Percentiles rank a stretch among this genome's conserved stretches.
Evolutionary conservation across 2,113 vertebrate genomes (phyloP).

Genomic region (Zapus hudsonius): DNA sequence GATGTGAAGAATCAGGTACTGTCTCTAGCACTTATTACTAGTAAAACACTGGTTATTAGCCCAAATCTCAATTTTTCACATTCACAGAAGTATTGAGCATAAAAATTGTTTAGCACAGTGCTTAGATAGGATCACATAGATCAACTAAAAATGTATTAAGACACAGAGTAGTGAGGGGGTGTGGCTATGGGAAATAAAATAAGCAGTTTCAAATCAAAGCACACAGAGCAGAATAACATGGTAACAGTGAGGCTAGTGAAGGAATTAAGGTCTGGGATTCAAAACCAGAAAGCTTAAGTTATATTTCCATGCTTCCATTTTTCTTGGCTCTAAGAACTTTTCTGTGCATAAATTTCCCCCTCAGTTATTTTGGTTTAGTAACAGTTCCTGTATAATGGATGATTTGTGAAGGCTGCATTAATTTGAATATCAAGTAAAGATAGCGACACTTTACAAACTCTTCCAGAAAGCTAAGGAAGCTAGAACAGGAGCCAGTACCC

Average conservation of each 20-base stretch:
- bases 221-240: neutral
- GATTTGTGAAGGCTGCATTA: slow-evolving; percentile 8
- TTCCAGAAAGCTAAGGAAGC: neutral
- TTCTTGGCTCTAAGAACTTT: neutral
- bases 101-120: neutral
- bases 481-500: neutral
- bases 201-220: neutral
- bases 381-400: neutral
- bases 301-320: neutral
- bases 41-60: neutral
- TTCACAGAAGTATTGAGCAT: neutral
- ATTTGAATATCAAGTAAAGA: slow-evolving; percentile 25
- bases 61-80: neutral
- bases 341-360: neutral
- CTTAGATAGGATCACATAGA: neutral
- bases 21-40: neutral
- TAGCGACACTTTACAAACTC: neutral
- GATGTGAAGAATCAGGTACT: slow-evolving; percentile 37
- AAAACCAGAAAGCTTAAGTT: neutral
- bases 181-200: neutral
- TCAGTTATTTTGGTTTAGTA: neutral
- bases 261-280: neutral
- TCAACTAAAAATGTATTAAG: slow-evolving; percentile 18
- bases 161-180: neutral
- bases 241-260: neutral